Evolutionary conservation across 2,113 vertebrate species (phyloP).

Genomic region (Felis catus): DNA sequence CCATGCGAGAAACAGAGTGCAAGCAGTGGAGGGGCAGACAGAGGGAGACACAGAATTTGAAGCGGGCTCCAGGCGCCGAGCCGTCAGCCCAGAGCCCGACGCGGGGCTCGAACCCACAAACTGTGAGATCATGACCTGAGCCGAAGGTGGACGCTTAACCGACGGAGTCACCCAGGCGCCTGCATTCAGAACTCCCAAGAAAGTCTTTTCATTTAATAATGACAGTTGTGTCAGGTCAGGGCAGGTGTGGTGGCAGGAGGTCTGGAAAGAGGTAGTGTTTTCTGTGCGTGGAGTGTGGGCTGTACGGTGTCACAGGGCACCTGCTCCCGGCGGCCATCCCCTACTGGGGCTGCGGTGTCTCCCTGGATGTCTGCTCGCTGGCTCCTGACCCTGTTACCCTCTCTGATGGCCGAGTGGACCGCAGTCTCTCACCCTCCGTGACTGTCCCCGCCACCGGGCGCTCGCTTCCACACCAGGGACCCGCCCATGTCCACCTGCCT

Average conservation of each 20-base stretch:
- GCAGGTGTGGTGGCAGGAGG: neutral
- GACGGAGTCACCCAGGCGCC: too few species aligned
- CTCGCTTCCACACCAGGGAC: fast-evolving
- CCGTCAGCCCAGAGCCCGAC: too few species aligned
- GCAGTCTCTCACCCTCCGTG: fast-evolving
- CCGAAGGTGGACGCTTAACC: too few species aligned
- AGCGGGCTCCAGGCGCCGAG: too few species aligned
- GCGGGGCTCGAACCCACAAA: too few species aligned
- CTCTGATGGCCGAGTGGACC: neutral
- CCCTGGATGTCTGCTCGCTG: neutral
- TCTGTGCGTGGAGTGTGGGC: neutral
- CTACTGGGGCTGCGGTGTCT: fast-evolving
- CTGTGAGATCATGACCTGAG: too few species aligned
- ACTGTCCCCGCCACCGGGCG: neutral
- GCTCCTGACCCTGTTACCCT: neutral
- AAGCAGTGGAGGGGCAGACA: too few species aligned
- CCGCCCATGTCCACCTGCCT: fast-evolving
- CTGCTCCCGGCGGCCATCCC: too few species aligned
- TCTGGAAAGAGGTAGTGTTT: neutral
- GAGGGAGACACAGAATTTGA: too few species aligned
- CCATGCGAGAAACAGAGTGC: too few species aligned
- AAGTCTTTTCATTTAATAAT: neutral
- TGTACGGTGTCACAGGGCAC: neutral
- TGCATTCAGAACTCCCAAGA: neutral
- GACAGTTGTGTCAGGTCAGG: neutral